Base-by-base conservation (phyloP, 64 coral and sea anemone species). In the Pocillopora damicornis region DNA sequence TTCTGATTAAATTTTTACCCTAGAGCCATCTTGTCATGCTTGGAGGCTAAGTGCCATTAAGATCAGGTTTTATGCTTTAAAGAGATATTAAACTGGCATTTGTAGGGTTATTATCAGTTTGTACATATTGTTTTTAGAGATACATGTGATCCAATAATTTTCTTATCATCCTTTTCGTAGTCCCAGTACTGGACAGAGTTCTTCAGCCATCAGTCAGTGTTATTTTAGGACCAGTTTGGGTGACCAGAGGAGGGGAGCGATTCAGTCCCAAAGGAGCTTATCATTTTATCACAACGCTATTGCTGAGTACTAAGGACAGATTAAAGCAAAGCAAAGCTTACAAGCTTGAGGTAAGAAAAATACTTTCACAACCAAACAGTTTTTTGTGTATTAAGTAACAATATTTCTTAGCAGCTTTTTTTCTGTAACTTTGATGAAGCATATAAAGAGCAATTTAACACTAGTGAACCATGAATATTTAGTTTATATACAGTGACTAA, bases 261-360 rank as follows among this genome's bases (percentile, higher is more conserved):
- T 98, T 98, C 87, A 98, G 92, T 60, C 90, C 92, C 9, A 98
- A 94, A 87, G 95, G 95, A 74, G 89, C 95, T 15, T 89, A 94
- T 63, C 90, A 94, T 59, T 98, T 98, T 34, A 71, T 90, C 65
- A 37, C 61, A 1, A 94, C 92, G 2, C 68, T 98, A 1, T 13
- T 98, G 61, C 35, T 75, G 25, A 94, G 78, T 22, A 94, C 95
- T 14, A 92, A 87, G 67, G 89, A 90, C 35, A 87, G 95, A 67
- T 60, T 98, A n/a, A 92, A 83, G 34, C 88, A 98, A 75, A 91
- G 92, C 57, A 98, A 88, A 89, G 75, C 62, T 74, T 98, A 94
- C 25, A 91, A 98, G 72, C 68, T 92, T 16, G 89, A 94, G 92
- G 92, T 91, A 18, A 60, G 45, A 18, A 7, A 18, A 45, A 16